Base-by-base conservation (phyloP, 1,140 invertebrate genomes). In the Pseudobourletiella spinata region DNA sequence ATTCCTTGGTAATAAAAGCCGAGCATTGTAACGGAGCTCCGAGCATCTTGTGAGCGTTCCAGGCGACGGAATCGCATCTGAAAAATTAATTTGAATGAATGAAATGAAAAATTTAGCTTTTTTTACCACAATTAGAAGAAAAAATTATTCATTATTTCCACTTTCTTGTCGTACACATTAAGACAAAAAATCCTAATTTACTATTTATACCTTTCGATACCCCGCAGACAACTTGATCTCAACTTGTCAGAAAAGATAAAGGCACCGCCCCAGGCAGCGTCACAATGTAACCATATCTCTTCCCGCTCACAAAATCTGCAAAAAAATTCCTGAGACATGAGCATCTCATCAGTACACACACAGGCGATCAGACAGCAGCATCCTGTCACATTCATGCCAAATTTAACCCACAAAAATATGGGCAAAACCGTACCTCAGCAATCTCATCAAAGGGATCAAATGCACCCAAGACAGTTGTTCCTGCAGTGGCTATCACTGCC, bases 41-140 rank as follows among this genome's bases (percentile, higher is more conserved):
- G 20, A 92, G 81, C 80, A 94, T 86, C 73, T 95, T 95, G 72
- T 96, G 92, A 0, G 91, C 90, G 78, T 96, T 95, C 91, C 91
- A 95, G 0, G 89, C 82, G 55, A 95, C 79, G 0, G 91, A 95
- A 73, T 95, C 81, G 1, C 82, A 83, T 68, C 85, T 85, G 65
- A 57, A 71, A 56, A 39, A 35, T 35, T 32, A 8, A 22, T 54
- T 16, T n/a, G n/a, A n/a, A n/a, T n/a, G n/a, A n/a, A n/a, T n/a
- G n/a, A n/a, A n/a, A n/a, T n/a, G n/a, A n/a, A n/a, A n/a, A n/a
- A n/a, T n/a, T n/a, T n/a, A n/a, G n/a, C n/a, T n/a, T n/a, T n/a
- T n/a, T n/a, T n/a, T n/a, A n/a, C n/a, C n/a, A n/a, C n/a, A n/a
- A n/a, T n/a, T n/a, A n/a, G n/a, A n/a, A n/a, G n/a, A n/a, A n/a